Conservation (phyloP, 2,113 vertebrate genomes). For the Pseudois nayaur region DNA sequence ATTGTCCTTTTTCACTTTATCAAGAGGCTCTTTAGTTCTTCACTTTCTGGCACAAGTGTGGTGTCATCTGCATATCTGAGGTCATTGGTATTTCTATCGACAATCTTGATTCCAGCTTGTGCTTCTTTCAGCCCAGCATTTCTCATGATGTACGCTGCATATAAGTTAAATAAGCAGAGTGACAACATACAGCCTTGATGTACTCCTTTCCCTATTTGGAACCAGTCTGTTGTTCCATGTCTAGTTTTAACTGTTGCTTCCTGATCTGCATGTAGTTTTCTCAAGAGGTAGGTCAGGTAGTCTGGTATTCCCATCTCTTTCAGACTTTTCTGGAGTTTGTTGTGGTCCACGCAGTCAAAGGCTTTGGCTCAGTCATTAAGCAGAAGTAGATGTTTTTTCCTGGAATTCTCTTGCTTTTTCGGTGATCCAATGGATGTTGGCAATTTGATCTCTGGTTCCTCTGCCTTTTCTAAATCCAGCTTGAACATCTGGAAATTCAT, state of each 20-base stretch:
- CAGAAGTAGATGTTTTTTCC: not conserved
- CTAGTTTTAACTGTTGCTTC: not conserved
- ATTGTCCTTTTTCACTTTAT: not conserved
- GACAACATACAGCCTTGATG: not conserved
- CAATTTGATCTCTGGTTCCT: not conserved
- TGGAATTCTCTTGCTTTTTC: not conserved
- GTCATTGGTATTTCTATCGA: not conserved
- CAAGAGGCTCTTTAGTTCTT: not conserved
- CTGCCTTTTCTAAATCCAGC: not conserved
- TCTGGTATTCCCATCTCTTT: not conserved
- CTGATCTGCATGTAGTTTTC: not conserved
- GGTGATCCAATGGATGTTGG: not conserved
- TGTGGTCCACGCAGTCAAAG: not conserved
- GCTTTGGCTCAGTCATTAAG: not conserved
- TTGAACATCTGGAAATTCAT: not conserved
- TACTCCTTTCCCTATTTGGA: not conserved
- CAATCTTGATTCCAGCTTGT: not conserved
- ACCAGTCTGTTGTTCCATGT: not conserved
- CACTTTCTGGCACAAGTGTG: accelerated
- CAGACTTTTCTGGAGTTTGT: not conserved
- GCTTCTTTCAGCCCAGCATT: not conserved
- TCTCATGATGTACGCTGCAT: not conserved
- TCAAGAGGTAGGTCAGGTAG: not conserved
- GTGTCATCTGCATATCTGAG: not conserved
- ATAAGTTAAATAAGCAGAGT: not conserved